Conservation (phyloP, 2,113 vertebrate genomes). For the Nanorana parkeri region DNA sequence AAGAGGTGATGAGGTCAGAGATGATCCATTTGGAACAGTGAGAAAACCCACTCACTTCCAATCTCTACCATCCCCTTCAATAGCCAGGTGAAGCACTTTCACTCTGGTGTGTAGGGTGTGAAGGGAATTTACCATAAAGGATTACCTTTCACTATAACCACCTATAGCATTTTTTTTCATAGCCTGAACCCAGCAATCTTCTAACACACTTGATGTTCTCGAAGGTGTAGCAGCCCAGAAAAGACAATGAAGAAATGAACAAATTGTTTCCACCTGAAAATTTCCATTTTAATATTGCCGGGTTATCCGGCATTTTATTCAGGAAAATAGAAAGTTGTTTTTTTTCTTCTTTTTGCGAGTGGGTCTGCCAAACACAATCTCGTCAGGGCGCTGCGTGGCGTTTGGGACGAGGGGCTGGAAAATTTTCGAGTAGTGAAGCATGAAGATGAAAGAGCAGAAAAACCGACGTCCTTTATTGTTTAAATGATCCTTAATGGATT, state of each 20-base stretch:
- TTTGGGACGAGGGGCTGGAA: background rate
- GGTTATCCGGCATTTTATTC: background rate
- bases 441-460: background rate
- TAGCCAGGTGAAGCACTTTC: no score
- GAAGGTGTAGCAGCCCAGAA: no score
- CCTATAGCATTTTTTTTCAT: no score
- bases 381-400: background rate
- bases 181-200: no score
- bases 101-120: no score
- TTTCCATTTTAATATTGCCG: background rate
- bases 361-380: background rate
- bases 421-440: background rate
- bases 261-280: background rate
- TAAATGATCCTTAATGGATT: background rate
- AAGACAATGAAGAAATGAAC: background rate
- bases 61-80: no score
- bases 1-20: no score
- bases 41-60: no score
- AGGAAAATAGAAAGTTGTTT: background rate
- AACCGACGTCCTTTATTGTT: background rate
- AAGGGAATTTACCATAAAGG: no score
- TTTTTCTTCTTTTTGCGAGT: background rate
- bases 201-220: no score
- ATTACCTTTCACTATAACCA: no score
- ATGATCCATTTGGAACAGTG: no score